Conservation (phyloP, 2,888 invertebrate genomes). For the Horisme vitalbata region DNA sequence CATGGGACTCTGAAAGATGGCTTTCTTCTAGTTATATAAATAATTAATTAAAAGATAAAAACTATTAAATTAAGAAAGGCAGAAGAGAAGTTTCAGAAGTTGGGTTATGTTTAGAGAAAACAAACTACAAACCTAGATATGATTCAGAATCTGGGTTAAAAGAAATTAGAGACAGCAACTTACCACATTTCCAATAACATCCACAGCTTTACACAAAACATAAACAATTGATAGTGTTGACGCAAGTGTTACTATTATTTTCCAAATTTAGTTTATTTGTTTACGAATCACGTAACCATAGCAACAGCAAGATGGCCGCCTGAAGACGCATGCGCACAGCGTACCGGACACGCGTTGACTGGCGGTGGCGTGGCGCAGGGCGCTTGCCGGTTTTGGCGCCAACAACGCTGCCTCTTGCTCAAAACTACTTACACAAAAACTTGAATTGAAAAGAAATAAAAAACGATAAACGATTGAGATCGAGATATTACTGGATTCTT, state of each 20-base stretch:
- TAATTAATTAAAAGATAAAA: too few species aligned
- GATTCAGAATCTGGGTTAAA: slow-evolving; percentile 16
- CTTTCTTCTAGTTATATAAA: too few species aligned
- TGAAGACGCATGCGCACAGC: slow-evolving; percentile 58
- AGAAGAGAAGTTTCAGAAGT: neutral
- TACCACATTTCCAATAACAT: slow-evolving; percentile 27
- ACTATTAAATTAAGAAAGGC: too few species aligned
- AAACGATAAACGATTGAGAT: slow-evolving; percentile 25
- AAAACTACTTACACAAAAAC: slow-evolving; percentile 16
- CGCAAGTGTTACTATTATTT: neutral
- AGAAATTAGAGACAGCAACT: slow-evolving; percentile 10
- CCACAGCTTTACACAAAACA: slow-evolving; percentile 10
- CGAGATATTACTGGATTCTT: slow-evolving; percentile 38
- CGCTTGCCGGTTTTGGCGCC: slow-evolving; percentile 63
- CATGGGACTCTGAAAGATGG: too few species aligned
- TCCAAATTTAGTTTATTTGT: slow-evolving; percentile 44
- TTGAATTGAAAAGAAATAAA: slow-evolving; percentile 29
- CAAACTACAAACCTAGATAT: slow-evolving; percentile 1
- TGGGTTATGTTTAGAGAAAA: slow-evolving; percentile 3
- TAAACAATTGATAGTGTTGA: slow-evolving; percentile 1
- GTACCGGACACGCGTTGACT: slow-evolving; percentile 54
- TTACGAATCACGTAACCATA: slow-evolving; percentile 62
- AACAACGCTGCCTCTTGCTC: slow-evolving; percentile 38
- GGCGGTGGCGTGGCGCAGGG: slow-evolving; percentile 57
- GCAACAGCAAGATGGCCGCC: slow-evolving; percentile 60